Evolutionary conservation across 2,888 invertebrate species (phyloP).

Genomic region (Pedicia rivosa): DNA sequence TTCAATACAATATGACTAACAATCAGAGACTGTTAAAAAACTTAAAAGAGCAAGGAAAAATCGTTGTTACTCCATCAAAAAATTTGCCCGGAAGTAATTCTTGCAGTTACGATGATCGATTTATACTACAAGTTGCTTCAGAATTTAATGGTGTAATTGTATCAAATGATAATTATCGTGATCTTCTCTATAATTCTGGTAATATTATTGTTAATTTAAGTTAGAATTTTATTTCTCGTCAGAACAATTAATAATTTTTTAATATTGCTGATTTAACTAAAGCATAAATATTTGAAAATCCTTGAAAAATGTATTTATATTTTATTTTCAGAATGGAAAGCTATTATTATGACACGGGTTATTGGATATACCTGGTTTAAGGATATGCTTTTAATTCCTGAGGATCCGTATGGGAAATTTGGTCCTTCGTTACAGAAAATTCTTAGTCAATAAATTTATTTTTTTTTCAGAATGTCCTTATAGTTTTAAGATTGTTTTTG

Average conservation of each 20-base stretch:
- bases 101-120: constrained; percentile 60
- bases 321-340: constrained; percentile 34
- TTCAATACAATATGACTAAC: constrained; percentile 34
- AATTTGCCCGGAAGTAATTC: constrained; percentile 41
- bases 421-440: constrained; percentile 57
- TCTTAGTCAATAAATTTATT: constrained; percentile 26
- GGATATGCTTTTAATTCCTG: constrained; percentile 67
- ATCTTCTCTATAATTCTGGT: constrained; percentile 41
- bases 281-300: neutral
- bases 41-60: constrained; percentile 39
- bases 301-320: too few species aligned
- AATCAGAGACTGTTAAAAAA: constrained; percentile 40
- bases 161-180: constrained; percentile 58
- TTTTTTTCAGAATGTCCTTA: too few species aligned
- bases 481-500: too few species aligned
- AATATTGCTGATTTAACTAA: too few species aligned
- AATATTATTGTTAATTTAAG: neutral
- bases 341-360: constrained; percentile 48
- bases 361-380: constrained; percentile 65
- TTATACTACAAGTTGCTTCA: constrained; percentile 57
- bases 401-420: constrained; percentile 58
- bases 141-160: constrained; percentile 54
- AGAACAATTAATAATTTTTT: too few species aligned
- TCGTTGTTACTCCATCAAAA: constrained; percentile 61
- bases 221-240: too few species aligned